phyloP scores from a whole-genome alignment of 1,140 invertebrate species.

The Batillaria attramentaria region DNA sequence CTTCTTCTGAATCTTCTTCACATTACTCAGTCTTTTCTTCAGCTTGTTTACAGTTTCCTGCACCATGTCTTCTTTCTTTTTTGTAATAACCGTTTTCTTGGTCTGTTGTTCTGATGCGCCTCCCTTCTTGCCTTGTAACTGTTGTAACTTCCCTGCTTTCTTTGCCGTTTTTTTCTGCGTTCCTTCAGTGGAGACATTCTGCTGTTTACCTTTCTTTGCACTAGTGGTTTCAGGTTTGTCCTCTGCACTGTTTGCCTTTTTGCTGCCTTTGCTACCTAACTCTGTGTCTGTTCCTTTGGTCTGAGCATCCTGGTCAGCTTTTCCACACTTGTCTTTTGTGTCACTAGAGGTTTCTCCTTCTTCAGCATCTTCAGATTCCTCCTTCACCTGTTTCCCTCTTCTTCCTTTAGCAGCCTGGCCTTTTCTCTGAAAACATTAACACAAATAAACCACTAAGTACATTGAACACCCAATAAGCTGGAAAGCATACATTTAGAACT shows the following conservation, averaged over 20 bases:
- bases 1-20: neutral
- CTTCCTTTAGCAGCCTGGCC: neutral
- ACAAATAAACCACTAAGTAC: no score
- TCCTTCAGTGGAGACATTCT: no score
- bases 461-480: no score
- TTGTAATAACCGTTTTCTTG: conserved; percentile 6
- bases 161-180: conserved; percentile 14
- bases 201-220: no score
- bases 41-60: neutral
- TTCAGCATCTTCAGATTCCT: conserved; percentile 19
- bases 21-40: conserved; percentile 17
- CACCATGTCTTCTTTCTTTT: conserved; percentile 12
- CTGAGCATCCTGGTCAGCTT: conserved; percentile 55
- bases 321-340: conserved; percentile 20
- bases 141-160: conserved; percentile 48
- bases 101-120: conserved; percentile 24
- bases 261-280: no score
- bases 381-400: conserved; percentile 54
- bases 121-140: conserved; percentile 9
- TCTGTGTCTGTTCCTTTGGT: no score
- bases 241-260: no score
- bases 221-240: no score
- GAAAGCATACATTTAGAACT: no score
- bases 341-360: conserved; percentile 13
- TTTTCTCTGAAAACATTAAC: no score